A percentile compares a stretch with the other conserved stretches of the same genome.
Evolutionary conservation across 2,797 vertebrate genomes (phyloP).

Genomic region (Synaphobranchus kaupii): DNA sequence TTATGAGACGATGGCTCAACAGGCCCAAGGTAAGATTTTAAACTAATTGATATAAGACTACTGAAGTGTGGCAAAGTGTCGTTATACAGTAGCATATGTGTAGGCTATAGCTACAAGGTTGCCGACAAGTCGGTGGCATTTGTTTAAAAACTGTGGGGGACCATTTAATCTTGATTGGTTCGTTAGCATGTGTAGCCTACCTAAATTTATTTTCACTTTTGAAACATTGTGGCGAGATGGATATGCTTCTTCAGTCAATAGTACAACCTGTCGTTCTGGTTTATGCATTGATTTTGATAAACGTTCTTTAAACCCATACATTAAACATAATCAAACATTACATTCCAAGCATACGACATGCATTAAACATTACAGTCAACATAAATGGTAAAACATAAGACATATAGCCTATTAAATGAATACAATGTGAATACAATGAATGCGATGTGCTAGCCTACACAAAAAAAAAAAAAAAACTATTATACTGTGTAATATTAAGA

Average conservation of each 20-base stretch:
- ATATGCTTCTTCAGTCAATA: background rate
- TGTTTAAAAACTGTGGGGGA: background rate
- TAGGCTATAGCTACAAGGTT: slow-evolving; percentile 1
- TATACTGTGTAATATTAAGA: background rate
- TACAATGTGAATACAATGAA: too few species aligned
- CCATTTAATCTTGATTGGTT: background rate
- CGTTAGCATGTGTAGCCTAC: background rate
- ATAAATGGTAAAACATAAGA: too few species aligned
- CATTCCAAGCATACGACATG: too few species aligned
- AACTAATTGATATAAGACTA: background rate
- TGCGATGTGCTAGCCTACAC: too few species aligned
- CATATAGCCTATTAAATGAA: too few species aligned
- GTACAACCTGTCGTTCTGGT: background rate
- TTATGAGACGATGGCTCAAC: slow-evolving; percentile 55
- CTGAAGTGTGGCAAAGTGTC: background rate
- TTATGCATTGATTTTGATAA: background rate
- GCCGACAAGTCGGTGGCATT: background rate
- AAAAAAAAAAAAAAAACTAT: background rate
- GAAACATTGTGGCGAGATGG: background rate
- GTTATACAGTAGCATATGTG: background rate
- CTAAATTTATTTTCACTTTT: background rate
- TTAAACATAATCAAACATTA: too few species aligned
- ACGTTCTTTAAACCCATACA: background rate
- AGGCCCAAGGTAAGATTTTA: slow-evolving; percentile 55
- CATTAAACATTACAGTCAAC: too few species aligned